phyloP scores from a whole-genome alignment of 2,888 invertebrate genomes.

The Drosophila tanythrix region DNA sequence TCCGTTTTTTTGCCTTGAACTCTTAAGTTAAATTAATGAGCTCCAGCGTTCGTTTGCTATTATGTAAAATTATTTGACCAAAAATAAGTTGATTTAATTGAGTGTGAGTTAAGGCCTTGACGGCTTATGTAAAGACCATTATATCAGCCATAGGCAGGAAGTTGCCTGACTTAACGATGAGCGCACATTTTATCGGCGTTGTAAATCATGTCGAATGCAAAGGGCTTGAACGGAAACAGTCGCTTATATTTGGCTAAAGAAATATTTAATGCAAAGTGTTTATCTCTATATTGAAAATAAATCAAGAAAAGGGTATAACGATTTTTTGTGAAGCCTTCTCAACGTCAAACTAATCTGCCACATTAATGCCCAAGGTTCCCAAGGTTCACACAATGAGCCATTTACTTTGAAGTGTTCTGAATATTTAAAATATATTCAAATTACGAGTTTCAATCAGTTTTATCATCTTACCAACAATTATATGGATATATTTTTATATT shows the following conservation, averaged over 20 bases:
- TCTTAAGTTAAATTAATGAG: conserved; percentile 79
- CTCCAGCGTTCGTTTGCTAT: conserved; percentile 54
- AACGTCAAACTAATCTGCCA: background rate
- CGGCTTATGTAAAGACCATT: conserved; percentile 40
- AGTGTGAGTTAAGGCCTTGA: conserved; percentile 59
- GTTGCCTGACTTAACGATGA: conserved; percentile 50
- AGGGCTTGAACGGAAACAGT: conserved; percentile 14
- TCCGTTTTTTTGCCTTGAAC: conserved; percentile 47
- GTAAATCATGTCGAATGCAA: conserved; percentile 48
- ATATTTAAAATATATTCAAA: background rate
- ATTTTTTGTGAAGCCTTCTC: background rate
- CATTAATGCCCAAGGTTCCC: background rate
- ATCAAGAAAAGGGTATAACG: background rate
- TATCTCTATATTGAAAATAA: conserved; percentile 1
- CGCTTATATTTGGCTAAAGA: background rate
- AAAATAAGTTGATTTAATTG: conserved; percentile 78
- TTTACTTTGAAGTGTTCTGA: background rate
- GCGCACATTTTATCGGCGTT: conserved; percentile 41
- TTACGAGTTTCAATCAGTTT: background rate
- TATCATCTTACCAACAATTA: background rate
- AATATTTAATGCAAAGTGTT: conserved; percentile 1
- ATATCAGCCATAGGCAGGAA: conserved; percentile 42
- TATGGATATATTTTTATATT: background rate
- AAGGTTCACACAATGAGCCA: background rate
- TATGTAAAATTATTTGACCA: conserved; percentile 79